phyloP scores from a whole-genome alignment of 2,797 vertebrate species.

The Halcyon smyrnensis region DNA sequence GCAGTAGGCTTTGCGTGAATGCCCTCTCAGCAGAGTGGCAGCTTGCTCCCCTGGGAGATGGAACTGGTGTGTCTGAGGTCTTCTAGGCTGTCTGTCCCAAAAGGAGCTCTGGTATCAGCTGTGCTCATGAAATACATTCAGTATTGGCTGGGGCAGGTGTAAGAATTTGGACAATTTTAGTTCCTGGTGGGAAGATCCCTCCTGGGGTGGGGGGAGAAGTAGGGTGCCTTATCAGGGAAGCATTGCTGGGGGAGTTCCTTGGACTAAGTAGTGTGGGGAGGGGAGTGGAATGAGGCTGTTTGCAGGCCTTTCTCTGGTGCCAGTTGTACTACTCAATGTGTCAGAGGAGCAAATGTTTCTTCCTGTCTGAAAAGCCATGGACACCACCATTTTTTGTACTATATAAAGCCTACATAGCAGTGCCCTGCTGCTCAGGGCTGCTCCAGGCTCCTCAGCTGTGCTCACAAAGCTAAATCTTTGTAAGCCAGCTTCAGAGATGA shows the following conservation, averaged over 20 bases:
- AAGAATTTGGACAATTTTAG: neutral
- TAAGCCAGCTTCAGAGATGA: neutral
- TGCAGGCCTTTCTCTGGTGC: neutral
- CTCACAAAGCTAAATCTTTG: neutral
- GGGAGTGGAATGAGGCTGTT: neutral
- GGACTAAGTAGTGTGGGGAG: neutral
- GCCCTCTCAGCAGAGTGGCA: neutral
- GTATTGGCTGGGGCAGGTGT: neutral
- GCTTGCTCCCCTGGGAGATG: neutral
- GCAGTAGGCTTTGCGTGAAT: neutral
- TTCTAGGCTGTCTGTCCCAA: neutral
- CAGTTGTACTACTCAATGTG: neutral
- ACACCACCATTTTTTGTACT: neutral
- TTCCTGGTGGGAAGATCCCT: neutral
- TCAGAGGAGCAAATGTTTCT: neutral
- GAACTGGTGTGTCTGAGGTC: neutral
- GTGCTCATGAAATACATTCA: neutral
- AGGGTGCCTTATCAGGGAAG: neutral
- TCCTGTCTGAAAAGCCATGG: neutral
- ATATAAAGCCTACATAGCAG: neutral
- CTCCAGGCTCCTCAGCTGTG: neutral
- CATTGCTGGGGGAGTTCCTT: neutral
- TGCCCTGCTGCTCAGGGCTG: neutral
- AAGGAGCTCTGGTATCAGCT: neutral
- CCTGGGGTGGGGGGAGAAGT: neutral